Base-by-base conservation (phyloP, 2,888 invertebrate species). In the Didymodactylos carnosus region DNA sequence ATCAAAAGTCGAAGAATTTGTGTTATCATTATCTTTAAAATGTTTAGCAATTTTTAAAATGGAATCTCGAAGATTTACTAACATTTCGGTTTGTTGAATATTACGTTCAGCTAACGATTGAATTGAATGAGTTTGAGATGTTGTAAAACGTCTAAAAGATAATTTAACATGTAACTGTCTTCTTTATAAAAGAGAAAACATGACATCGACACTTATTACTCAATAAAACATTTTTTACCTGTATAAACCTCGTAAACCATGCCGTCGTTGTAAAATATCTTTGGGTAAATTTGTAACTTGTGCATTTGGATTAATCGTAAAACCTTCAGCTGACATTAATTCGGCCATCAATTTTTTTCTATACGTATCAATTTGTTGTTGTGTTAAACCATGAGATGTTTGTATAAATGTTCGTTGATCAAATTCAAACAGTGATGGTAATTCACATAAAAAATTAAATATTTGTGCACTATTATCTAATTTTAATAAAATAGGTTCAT, bases 391-490 rank as follows among this genome's bases (percentile, higher is more conserved):
- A 19, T 27, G n/a, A 72, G 41, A 51, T 25, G 39, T 49, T 27
- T 41, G 14, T 39, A n/a, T n/a, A 35, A n/a, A 10, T 7, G 16
- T 62, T 14, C 35, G 35, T n/a, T 62, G 35, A 35, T 62, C 62
- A 62, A 35, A 29, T 62, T 62, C 62, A 62, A 62, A 62, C 35
- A 62, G 13, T 27, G 35, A 25, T 25, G 97, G 97, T 80, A 95
- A 91, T 82, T 94, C 93, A 25, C 94, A 94, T 3, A 98, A 86
- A 5, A 92, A 91, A 84, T 95, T 97, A 83, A 98, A 98, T 80
- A 98, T 94, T 85, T 94, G 93, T 16, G 95, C 95, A 0, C 95
- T 94, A 84, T 94, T 94, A 79, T 94, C 92, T 78, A 93, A 86
- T 77, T 88, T 87, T 78, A 89, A 89, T 74, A 97, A 40, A 23